Evolutionary conservation across 2,113 vertebrate genomes (phyloP), one percentile per base, ranked within the genome.

Genomic region (Ramphastos sulfuratus): DNA sequence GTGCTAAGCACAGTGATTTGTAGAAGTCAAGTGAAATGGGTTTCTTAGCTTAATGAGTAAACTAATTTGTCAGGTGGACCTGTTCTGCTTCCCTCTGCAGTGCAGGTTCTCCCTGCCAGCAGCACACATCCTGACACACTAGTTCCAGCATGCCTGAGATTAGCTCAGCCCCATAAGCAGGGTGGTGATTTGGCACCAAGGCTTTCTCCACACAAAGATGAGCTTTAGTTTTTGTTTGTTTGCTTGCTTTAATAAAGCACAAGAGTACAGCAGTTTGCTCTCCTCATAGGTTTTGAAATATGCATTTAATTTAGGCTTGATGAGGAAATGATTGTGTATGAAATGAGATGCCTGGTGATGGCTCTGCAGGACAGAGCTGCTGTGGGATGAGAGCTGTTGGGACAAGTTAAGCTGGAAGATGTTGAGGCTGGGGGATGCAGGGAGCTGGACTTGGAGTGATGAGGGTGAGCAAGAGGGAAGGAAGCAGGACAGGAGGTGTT

Each of bases 251-350:
- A 92, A 92, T 96, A 88, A 89, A 94, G 82, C 95, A 12, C 66
- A 84, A 89, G 93, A 63, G 71, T 6, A 82, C 86, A 96, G n/a
- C 85, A 59, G 92, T 91, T 85, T 95, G 84, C 92, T 95, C 89
- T 92, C 33, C 92, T 85, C 31, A 3, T 73, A 78, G 94, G 64
- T 73, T 96, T 95, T 97, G 95, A 95, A 97, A 97, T 95, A 96
- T 78, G 93, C 96, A 96, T 97, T 97, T 97, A 89, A 95, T 97
- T 96, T 94, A 2, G 30, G 60, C 89, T 82, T 96, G 93, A 95
- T 94, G 95, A 94, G 94, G 92, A 66, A 85, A 95, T 95, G 54
- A 75, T 28, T 58, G 87, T 72, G 18, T 73, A 39, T 65, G 15
- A 90, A 94, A 95, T 72, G 27, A 85, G 95, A 87, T 61, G 93